Evolutionary conservation across 2,797 vertebrate species (phyloP).

Genomic region (Scleropages formosus): DNA sequence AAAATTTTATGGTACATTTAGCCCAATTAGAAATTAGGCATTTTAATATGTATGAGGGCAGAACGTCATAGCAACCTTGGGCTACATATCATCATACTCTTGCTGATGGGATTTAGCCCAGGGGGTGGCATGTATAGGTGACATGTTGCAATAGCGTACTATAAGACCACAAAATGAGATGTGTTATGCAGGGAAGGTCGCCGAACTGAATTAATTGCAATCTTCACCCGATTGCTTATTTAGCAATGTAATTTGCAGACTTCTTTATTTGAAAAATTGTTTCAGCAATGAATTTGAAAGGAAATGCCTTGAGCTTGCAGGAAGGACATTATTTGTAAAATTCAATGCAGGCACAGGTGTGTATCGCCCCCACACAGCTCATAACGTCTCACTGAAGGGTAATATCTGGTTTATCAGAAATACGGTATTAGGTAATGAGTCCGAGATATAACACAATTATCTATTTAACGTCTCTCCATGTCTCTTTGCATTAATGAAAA

Average conservation of each 20-base stretch:
- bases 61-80: background rate
- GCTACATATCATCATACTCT: slow-evolving; percentile 8
- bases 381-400: background rate
- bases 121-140: too few relatives aligned
- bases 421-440: background rate
- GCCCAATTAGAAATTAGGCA: background rate
- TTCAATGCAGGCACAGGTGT: background rate
- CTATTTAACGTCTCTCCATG: background rate
- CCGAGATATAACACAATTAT: background rate
- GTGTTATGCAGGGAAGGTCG: background rate
- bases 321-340: background rate
- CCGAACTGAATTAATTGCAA: background rate
- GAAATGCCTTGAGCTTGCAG: background rate
- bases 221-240: background rate
- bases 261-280: slow-evolving; percentile 3
- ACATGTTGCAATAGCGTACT: too few relatives aligned
- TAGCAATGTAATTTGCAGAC: background rate
- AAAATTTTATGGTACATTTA: background rate
- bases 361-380: background rate
- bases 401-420: too few relatives aligned
- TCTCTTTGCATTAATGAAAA: background rate
- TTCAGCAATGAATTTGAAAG: slow-evolving; percentile 11
- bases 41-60: background rate
- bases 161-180: too few relatives aligned
- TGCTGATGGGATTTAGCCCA: slow-evolving; percentile 12